Percentiles rank a stretch among this genome's conserved stretches.
Conservation (phyloP, 2,888 invertebrate genomes). For the Platycheirus albimanus region DNA sequence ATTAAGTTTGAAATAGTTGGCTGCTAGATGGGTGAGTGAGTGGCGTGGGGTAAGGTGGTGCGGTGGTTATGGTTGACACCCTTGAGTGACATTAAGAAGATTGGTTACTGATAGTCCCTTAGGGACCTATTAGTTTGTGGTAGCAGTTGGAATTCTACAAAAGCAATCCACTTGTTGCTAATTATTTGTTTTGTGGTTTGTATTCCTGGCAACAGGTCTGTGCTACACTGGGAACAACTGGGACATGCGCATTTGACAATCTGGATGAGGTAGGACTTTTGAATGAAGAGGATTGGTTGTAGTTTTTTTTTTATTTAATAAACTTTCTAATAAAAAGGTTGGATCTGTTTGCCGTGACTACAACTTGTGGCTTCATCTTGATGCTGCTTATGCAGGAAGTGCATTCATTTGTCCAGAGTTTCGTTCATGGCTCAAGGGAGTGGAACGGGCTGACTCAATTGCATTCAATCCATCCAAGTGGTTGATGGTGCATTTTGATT, state of each 20-base stretch:
- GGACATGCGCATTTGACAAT: slow-evolving; percentile 98
- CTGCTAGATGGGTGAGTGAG: background rate
- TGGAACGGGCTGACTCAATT: slow-evolving; percentile 96
- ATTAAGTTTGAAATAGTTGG: slow-evolving; percentile 36
- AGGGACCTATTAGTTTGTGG: slow-evolving; percentile 79
- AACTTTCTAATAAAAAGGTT: slow-evolving; percentile 79
- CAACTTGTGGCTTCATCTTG: slow-evolving; percentile 97
- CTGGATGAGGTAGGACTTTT: slow-evolving; percentile 84
- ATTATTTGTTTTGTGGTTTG: slow-evolving; percentile 41
- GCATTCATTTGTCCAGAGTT: slow-evolving; percentile 98
- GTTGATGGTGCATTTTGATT: slow-evolving; percentile 99
- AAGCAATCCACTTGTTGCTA: slow-evolving; percentile 67
- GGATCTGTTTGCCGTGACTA: slow-evolving; percentile 89
- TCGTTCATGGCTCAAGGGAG: slow-evolving; percentile 93
- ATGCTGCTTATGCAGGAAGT: slow-evolving; percentile 98
- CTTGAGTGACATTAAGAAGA: slow-evolving; percentile 75
- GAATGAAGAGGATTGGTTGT: background rate
- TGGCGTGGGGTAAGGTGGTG: no score
- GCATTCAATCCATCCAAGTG: slow-evolving; percentile 99
- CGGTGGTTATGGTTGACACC: background rate
- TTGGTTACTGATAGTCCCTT: slow-evolving; percentile 77
- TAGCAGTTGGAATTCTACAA: slow-evolving; percentile 49
- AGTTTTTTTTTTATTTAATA: background rate
- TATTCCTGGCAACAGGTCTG: slow-evolving; percentile 88
- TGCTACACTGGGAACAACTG: slow-evolving; percentile 97